Conservation (phyloP, 1,140 invertebrate genomes). For the Pseudomyrmex pallidus region DNA sequence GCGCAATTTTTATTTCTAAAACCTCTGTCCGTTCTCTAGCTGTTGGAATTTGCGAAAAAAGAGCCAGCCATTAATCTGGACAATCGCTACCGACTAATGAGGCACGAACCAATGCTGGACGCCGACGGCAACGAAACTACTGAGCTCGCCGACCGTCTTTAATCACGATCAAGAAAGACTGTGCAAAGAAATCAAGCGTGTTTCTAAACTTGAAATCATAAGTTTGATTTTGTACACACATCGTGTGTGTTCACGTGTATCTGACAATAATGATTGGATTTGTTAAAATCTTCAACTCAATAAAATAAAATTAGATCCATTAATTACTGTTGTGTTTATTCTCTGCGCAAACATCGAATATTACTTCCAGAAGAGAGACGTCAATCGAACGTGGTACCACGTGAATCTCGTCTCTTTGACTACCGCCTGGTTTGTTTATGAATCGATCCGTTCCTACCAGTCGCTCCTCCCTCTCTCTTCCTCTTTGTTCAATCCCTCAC, state of each 20-base stretch:
- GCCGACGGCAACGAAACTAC: constrained; percentile 74
- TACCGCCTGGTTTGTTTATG: constrained; percentile 50
- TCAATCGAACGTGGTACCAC: constrained; percentile 29
- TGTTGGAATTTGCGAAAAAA: constrained; percentile 41
- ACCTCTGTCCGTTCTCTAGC: constrained; percentile 64
- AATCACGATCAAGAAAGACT: neutral
- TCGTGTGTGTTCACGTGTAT: neutral
- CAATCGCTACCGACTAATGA: constrained; percentile 82
- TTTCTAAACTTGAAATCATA: neutral
- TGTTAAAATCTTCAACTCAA: neutral
- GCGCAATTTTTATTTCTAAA: neutral
- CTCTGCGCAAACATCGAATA: constrained; percentile 15
- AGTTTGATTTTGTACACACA: neutral
- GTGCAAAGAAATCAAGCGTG: neutral
- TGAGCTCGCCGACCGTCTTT: constrained; percentile 70
- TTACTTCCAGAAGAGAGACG: constrained; percentile 23
- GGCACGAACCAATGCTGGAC: constrained; percentile 80
- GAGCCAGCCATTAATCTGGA: constrained; percentile 80
- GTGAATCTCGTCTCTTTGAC: constrained; percentile 51
- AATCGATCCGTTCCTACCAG: constrained; percentile 44
- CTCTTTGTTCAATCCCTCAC: neutral
- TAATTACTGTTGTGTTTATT: neutral
- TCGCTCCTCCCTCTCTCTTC: neutral
- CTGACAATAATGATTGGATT: neutral
- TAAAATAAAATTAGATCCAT: constrained; percentile 9